Conservation (phyloP, 2,888 invertebrate genomes). For the Andrena fulva region DNA sequence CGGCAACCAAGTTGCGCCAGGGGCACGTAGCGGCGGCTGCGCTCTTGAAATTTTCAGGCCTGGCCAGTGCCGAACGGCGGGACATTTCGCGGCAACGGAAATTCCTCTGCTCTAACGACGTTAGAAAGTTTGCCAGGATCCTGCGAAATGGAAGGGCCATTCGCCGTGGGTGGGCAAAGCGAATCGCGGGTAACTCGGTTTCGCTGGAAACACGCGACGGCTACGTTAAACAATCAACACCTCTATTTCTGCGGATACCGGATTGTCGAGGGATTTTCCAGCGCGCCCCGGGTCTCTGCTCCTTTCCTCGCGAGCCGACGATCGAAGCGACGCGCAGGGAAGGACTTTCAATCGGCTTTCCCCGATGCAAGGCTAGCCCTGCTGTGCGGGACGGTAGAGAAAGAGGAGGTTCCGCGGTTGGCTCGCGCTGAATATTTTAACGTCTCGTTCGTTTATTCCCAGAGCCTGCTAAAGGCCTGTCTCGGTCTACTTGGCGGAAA, state of each 20-base stretch:
- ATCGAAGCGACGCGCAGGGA: background rate
- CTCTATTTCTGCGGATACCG: background rate
- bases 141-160: background rate
- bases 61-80: no score
- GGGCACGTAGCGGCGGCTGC: background rate
- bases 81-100: background rate
- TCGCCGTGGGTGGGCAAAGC: background rate
- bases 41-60: background rate
- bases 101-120: constrained; percentile 14
- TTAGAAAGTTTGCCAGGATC: constrained; percentile 19
- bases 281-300: no score
- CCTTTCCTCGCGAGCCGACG: no score
- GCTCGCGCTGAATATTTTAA: constrained; percentile 66
- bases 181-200: background rate
- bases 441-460: constrained; percentile 56
- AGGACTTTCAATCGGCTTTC: constrained; percentile 16
- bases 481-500: constrained; percentile 43
- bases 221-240: background rate
- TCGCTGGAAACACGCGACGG: background rate
- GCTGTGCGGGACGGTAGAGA: background rate
- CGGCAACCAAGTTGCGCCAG: background rate
- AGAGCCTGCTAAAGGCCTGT: constrained; percentile 55
- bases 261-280: background rate
- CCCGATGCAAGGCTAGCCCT: background rate
- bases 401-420: constrained; percentile 9